Evolutionary conservation across 2,797 vertebrate species (phyloP).

Genomic region (Chrosomus eos): DNA sequence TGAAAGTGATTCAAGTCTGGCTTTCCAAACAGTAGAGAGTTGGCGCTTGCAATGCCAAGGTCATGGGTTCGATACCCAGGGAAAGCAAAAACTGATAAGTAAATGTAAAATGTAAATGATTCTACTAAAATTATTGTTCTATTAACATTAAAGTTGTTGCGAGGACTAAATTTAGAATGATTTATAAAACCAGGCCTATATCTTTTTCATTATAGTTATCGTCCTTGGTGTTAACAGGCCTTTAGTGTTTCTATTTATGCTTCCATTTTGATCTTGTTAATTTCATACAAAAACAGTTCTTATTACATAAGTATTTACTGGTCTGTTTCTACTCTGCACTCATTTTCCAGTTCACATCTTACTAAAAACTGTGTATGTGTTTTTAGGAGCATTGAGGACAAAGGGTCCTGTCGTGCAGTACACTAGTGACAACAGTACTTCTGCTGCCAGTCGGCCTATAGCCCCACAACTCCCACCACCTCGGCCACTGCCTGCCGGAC

Average conservation of each 20-base stretch:
- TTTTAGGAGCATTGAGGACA: constrained; percentile 86
- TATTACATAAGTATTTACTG: neutral
- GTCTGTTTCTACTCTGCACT: neutral
- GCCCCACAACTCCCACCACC: constrained; percentile 31
- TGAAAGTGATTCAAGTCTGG: neutral
- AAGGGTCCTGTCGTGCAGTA: constrained; percentile 97
- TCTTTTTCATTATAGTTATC: neutral
- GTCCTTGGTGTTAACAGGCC: neutral
- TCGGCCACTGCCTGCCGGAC: constrained; percentile 14
- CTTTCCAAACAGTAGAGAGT: too few relatives aligned
- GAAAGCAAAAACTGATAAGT: too few relatives aligned
- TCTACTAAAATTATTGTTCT: neutral
- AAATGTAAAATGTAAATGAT: too few relatives aligned
- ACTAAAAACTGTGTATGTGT: neutral
- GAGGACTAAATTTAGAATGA: neutral
- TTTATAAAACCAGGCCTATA: neutral
- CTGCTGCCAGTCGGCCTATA: constrained; percentile 63
- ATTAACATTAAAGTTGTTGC: neutral
- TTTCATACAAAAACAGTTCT: neutral
- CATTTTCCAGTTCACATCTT: neutral
- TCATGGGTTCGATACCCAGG: too few relatives aligned
- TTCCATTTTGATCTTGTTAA: neutral
- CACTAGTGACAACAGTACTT: constrained; percentile 81
- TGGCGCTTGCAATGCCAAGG: too few relatives aligned
- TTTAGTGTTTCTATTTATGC: neutral